Conservation (phyloP, 30 jellyfish, hydroid and myxozoan genomes). For the Mastigias papua region DNA sequence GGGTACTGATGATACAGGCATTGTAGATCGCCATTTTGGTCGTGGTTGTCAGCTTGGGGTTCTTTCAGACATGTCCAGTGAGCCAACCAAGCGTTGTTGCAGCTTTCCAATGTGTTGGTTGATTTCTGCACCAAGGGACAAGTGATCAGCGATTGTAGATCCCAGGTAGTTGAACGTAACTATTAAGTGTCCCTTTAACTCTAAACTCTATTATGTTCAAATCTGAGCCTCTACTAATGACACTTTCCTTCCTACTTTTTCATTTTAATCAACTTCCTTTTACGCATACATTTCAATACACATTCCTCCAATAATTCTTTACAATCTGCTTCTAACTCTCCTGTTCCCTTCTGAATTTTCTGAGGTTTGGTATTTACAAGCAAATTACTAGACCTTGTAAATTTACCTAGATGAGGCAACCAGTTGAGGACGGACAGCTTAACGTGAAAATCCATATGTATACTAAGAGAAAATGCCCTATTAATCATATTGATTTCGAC, state of each 20-base stretch:
- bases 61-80: no score
- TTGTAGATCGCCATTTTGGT: no score
- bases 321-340: background rate
- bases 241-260: background rate
- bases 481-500: background rate
- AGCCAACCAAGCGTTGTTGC: no score
- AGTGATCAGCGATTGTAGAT: no score
- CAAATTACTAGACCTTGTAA: background rate
- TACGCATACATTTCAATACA: background rate
- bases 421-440: slow-evolving; percentile 6
- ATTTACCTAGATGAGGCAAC: slow-evolving; percentile 4
- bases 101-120: no score
- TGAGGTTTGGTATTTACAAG: slow-evolving; percentile 4
- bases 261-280: background rate
- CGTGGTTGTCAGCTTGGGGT: no score
- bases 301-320: slow-evolving; percentile 29
- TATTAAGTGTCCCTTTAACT: background rate
- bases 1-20: no score
- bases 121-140: no score
- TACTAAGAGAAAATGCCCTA: background rate
- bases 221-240: background rate
- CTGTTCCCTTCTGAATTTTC: background rate
- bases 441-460: background rate
- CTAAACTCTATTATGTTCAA: slow-evolving; percentile 7
- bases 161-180: no score